Evolutionary conservation across 2,888 invertebrate genomes (phyloP), one percentile per base, ranked within the genome.

Genomic region (Cecidostiba fungosa): DNA sequence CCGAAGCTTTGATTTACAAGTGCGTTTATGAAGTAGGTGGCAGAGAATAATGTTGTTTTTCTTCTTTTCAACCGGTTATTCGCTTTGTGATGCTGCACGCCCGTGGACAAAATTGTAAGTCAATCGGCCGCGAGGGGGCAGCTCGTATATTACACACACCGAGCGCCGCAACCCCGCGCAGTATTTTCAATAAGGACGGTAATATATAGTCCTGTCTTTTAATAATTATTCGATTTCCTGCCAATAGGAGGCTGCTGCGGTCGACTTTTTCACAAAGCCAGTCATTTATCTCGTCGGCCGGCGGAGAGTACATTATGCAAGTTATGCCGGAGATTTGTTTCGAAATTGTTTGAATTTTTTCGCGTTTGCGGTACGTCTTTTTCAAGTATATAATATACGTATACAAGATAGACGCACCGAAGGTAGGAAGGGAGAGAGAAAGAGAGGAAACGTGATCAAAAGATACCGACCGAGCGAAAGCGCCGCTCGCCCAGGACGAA

Each of bases 1-100:
- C n/a, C 32, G 70, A 89, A 89, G 88, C 88, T 89, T 90, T 91
- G 92, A 92, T 92, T 92, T 92, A 92, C 91, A 92, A 90, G 90
- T 91, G 89, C 90, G 89, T 89, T 91, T 90, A 90, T 88, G 89
- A 90, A 89, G 90, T 90, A 91, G 89, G 90, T 90, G 90, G 91
- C 91, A 90, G 90, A 91, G 10, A n/a, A n/a, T n/a, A n/a, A 43
- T 43, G 43, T 10, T 43, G n/a, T 91, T 91, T 73, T 76, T 86
- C 87, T 85, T 86, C n/a, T 84, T 47, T 70, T 82, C 59, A 47
- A 69, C 16, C 43, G 62, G 29, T 19, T 72, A 3, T 50, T 19
- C 43, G 36, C 77, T 73, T 77, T 47, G 59, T 10, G 26, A 70
- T 70, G 26, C 59, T 36, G 36, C 54, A 19, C 16, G 26, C 47